Evolutionary conservation across 1,140 invertebrate species (phyloP).

Genomic region (Pogonus chalceus): DNA sequence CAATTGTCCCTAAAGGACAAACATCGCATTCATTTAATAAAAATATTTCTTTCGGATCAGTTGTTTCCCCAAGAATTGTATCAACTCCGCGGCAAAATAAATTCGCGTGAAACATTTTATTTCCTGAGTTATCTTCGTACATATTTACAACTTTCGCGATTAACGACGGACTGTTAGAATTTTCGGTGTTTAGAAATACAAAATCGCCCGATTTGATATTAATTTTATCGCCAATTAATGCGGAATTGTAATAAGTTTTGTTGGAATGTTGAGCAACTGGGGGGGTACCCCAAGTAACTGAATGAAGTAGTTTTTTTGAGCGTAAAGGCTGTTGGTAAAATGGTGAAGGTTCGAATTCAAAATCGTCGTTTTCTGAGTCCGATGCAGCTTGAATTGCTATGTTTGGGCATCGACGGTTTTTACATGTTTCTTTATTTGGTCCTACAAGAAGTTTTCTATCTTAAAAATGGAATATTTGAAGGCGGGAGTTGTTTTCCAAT

Average conservation of each 20-base stretch:
- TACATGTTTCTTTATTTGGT: background rate
- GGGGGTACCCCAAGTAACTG: background rate
- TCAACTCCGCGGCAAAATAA: background rate
- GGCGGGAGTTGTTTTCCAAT: background rate
- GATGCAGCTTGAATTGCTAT: background rate
- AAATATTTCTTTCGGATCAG: background rate
- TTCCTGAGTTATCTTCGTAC: background rate
- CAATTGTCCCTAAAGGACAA: background rate
- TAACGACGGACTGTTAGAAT: background rate
- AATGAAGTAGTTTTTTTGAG: background rate
- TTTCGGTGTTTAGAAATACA: background rate
- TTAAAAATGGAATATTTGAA: constrained; percentile 14
- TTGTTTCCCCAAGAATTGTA: background rate
- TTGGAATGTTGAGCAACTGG: background rate
- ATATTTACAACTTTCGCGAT: background rate
- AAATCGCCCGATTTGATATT: background rate
- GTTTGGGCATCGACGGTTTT: background rate
- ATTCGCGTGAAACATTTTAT: background rate
- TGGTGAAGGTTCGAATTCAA: background rate
- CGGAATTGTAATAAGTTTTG: background rate
- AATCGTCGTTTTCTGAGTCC: background rate
- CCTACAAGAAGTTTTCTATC: no score
- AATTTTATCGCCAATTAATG: background rate
- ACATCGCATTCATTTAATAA: background rate
- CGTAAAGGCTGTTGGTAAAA: background rate